Percentiles rank a stretch among this genome's conserved stretches.
phyloP scores from a whole-genome alignment of 2,888 invertebrate genomes.

The Arctia plantaginis region DNA sequence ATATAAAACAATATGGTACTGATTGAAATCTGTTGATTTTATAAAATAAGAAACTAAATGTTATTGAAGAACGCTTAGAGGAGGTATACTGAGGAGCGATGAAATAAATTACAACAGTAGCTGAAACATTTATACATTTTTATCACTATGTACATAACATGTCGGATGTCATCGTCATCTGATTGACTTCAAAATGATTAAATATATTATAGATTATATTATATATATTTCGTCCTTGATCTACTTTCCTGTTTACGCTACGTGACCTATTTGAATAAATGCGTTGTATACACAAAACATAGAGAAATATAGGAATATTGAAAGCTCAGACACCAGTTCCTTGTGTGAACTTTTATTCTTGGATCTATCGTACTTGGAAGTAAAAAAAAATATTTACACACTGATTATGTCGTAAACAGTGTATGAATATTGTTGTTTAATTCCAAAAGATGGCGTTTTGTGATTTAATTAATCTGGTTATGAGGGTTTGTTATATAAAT shows the following conservation, averaged over 20 bases:
- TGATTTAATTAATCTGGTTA: no score
- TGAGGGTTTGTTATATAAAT: no score
- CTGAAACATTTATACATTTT: background rate
- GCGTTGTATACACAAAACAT: background rate
- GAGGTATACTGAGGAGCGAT: background rate
- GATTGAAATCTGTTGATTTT: background rate
- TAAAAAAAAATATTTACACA: background rate
- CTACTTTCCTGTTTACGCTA: constrained; percentile 3
- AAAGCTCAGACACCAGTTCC: background rate
- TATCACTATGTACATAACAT: background rate
- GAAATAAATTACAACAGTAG: background rate
- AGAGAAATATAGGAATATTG: background rate
- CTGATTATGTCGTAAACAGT: background rate
- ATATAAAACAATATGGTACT: background rate
- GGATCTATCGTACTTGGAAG: background rate
- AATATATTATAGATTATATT: no score
- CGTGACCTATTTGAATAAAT: constrained; percentile 5
- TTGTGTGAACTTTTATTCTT: background rate
- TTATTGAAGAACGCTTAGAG: background rate
- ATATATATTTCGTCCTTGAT: background rate
- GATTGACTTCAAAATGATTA: background rate
- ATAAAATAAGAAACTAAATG: background rate
- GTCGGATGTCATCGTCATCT: background rate
- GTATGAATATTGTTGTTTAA: background rate
- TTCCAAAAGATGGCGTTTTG: no score